Conservation (phyloP, 2,888 invertebrate genomes). For the Drosophila gaucha region DNA sequence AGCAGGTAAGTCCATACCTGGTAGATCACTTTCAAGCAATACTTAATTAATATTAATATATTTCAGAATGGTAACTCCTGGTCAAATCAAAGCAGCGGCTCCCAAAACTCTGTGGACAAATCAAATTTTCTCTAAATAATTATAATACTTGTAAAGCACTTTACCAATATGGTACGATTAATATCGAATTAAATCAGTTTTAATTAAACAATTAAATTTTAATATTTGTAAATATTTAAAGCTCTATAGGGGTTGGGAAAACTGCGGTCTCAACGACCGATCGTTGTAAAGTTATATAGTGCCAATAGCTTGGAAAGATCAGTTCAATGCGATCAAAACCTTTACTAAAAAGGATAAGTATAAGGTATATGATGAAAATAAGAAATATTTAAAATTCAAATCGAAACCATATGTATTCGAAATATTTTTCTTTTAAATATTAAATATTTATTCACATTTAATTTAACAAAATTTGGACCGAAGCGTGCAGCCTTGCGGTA, state of each 20-base stretch:
- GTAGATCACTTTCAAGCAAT: not conserved
- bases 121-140: conserved; percentile 64
- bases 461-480: no score
- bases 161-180: conserved; percentile 46
- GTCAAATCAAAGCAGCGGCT: conserved; percentile 78
- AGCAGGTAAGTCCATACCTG: conserved; percentile 58
- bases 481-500: no score
- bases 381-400: no score
- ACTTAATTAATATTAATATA: not conserved
- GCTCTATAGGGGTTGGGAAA: not conserved
- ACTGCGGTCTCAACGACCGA: no score
- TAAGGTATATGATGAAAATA: no score
- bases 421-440: no score
- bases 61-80: conserved; percentile 73
- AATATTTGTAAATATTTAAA: conserved; percentile 40
- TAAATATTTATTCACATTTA: no score
- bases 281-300: no score
- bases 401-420: no score
- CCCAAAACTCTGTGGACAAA: conserved; percentile 71
- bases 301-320: no score
- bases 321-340: no score
- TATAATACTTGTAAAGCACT: conserved; percentile 11
- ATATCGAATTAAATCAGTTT: conserved; percentile 17
- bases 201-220: conserved; percentile 41
- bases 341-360: no score